phyloP scores from a whole-genome alignment of 2,888 invertebrate genomes.

The Lepidocyrtoides sp. region DNA sequence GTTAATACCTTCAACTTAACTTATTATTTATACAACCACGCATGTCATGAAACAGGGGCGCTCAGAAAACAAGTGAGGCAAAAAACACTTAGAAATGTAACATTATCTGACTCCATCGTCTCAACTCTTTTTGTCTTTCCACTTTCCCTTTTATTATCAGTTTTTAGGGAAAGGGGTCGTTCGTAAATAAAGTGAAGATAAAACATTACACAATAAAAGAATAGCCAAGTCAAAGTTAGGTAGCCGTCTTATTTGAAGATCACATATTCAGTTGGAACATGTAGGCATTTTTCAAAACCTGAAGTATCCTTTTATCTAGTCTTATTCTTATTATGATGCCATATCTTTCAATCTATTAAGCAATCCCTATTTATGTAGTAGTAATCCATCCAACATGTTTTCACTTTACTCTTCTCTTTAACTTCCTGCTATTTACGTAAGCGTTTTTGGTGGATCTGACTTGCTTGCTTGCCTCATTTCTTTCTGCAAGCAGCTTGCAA shows the following conservation, averaged over 20 bases:
- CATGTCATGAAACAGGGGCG: not conserved
- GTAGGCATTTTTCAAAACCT: not conserved
- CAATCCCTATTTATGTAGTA: constrained; percentile 29
- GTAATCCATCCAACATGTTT: not conserved
- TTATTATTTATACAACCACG: not conserved
- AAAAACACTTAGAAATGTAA: not conserved
- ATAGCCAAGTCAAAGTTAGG: too few relatives aligned
- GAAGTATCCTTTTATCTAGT: constrained; percentile 60
- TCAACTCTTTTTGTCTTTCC: not conserved
- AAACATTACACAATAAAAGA: too few relatives aligned
- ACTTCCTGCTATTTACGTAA: constrained; percentile 1
- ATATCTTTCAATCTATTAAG: constrained; percentile 64
- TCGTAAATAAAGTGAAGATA: too few relatives aligned
- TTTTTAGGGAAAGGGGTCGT: not conserved
- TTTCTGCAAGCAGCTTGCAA: not conserved
- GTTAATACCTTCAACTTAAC: constrained; percentile 1
- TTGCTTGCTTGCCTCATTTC: not conserved
- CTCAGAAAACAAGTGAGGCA: not conserved
- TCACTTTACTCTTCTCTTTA: not conserved
- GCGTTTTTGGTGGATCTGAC: not conserved
- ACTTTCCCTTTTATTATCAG: not conserved
- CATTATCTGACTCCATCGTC: not conserved
- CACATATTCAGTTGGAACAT: too few relatives aligned
- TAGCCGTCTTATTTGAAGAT: too few relatives aligned
- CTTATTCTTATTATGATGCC: constrained; percentile 38